These are phyloP conservation scores for Melanargia galathea DNA, from an alignment of 2,888 invertebrate species.

Conservation along the genomic window DNA sequence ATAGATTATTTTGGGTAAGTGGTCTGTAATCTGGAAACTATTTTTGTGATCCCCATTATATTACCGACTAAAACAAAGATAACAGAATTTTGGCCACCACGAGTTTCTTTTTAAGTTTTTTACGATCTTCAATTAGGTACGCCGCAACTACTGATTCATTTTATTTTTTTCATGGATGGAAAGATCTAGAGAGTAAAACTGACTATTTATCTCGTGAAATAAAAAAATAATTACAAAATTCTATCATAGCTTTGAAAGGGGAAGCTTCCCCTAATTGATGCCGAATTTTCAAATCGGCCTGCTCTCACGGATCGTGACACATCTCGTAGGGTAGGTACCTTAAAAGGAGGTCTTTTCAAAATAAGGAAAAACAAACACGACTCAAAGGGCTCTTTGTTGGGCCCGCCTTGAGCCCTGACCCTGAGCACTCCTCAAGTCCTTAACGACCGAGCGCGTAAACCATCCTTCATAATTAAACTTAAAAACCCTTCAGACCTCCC, in stretches of 20 bases:
- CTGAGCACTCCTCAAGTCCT: constrained; percentile 19
- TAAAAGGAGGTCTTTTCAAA: constrained; percentile 15
- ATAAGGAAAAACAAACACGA: constrained; percentile 24
- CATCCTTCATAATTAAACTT: constrained; percentile 40
- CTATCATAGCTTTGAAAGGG: background rate
- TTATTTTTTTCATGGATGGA: too few species aligned
- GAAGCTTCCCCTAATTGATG: constrained; percentile 5
- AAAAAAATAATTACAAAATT: constrained; percentile 1
- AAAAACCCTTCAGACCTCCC: constrained; percentile 28
- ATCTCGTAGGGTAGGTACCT: background rate
- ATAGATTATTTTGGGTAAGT: too few species aligned
- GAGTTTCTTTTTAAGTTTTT: too few species aligned
- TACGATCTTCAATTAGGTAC: too few species aligned
- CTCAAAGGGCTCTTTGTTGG: constrained; percentile 25
- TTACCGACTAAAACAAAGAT: too few species aligned
- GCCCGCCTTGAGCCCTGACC: constrained; percentile 10
- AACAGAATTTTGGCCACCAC: too few species aligned
- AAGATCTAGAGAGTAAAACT: too few species aligned
- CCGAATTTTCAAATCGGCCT: constrained; percentile 5
- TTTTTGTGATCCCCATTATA: too few species aligned
- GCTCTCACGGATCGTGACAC: constrained; percentile 22
- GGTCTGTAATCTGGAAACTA: too few species aligned
- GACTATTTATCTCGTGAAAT: too few species aligned
- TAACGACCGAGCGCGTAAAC: constrained; percentile 34
- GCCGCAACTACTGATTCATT: too few species aligned